Percentiles rank a stretch among this genome's conserved stretches.
Conservation (phyloP, 2,113 vertebrate genomes). For the Chascanopsetta lugubris region DNA sequence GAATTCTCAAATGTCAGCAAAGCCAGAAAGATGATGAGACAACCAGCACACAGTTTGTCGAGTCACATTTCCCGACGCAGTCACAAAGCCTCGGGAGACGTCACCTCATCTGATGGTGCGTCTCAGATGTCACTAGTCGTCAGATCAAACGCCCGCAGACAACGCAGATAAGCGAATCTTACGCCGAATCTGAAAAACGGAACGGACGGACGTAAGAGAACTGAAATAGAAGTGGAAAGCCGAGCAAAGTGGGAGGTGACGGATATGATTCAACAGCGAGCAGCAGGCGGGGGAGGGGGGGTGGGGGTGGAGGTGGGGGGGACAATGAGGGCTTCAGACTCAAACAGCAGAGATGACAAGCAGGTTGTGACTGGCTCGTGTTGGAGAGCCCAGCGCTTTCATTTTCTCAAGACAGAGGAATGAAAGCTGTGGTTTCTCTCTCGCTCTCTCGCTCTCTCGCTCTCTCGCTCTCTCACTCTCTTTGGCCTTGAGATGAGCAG, state of each 20-base stretch:
- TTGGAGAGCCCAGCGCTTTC: slow-evolving; percentile 11
- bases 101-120: not conserved
- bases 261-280: not conserved
- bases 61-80: not conserved
- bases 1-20: not conserved
- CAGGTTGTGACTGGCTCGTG: not conserved
- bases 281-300: slow-evolving; percentile 2
- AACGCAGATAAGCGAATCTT: slow-evolving; percentile 10
- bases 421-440: slow-evolving; percentile 25
- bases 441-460: no score
- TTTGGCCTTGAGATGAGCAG: slow-evolving; percentile 32
- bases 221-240: slow-evolving; percentile 26
- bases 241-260: not conserved
- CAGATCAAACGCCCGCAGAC: slow-evolving; percentile 10
- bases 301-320: no score
- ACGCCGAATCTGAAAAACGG: slow-evolving; percentile 7
- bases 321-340: slow-evolving; percentile 25
- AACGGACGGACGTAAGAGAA: not conserved
- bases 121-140: slow-evolving; percentile 2
- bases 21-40: not conserved
- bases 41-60: not conserved
- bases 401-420: slow-evolving; percentile 10
- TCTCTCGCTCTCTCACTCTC: no score
- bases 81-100: no score
- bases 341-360: slow-evolving; percentile 21